Percentiles rank a stretch among this genome's conserved stretches.
These are phyloP conservation scores for Betta splendens DNA, from an alignment of 2,797 vertebrate species.

Conservation along the genomic window DNA sequence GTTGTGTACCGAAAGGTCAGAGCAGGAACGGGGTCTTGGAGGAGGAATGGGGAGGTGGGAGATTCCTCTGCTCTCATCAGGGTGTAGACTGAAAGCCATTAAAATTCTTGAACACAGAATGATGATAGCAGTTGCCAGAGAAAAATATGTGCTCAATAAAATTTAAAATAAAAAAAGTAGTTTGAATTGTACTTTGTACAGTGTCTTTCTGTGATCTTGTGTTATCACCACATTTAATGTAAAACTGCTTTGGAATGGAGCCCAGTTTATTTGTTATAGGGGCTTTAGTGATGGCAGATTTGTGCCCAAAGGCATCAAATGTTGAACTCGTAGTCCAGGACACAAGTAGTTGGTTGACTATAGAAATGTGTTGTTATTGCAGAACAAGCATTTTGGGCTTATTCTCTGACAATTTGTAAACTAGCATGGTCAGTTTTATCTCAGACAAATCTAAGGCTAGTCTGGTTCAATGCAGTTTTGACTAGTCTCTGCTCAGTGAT, in stretches of 20 bases:
- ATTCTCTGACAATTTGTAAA: neutral
- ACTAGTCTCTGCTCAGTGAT: conserved; percentile 27
- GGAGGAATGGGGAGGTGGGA: neutral
- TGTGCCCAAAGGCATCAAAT: no score
- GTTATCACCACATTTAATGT: neutral
- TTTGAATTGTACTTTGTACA: neutral
- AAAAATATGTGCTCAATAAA: neutral
- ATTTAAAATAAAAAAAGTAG: no score
- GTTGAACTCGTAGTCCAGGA: no score
- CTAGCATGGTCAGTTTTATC: neutral
- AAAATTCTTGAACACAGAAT: neutral
- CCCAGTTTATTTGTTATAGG: no score
- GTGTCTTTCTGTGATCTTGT: neutral
- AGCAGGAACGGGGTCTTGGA: neutral
- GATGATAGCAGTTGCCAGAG: neutral
- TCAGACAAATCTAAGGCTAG: neutral
- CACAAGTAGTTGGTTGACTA: no score
- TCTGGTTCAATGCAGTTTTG: conserved; percentile 29
- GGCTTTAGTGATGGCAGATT: no score
- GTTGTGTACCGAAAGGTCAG: neutral
- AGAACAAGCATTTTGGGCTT: neutral
- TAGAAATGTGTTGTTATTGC: no score
- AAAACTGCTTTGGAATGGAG: neutral
- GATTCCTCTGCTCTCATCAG: neutral
- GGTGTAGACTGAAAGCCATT: neutral